A percentile compares a stretch with the other conserved stretches of the same genome.
phyloP scores from a whole-genome alignment of 1,140 invertebrate genomes.

The Schlechtendalia chinensis region DNA sequence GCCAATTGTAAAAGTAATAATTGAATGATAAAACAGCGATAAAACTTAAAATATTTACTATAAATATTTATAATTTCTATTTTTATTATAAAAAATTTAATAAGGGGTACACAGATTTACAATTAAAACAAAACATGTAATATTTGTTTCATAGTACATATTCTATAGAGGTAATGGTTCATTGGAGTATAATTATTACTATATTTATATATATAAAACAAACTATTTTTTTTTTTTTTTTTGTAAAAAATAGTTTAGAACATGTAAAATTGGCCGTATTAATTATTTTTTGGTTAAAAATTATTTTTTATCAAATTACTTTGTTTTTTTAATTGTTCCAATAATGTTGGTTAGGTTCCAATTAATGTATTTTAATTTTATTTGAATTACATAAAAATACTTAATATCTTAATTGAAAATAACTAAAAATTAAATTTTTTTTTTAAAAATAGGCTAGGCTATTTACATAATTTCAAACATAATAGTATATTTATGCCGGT shows the following conservation, averaged over 20 bases:
- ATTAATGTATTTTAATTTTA: slow-evolving; percentile 25
- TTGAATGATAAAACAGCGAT: slow-evolving; percentile 28
- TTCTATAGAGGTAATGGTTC: slow-evolving; percentile 12
- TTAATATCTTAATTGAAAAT: slow-evolving; percentile 37
- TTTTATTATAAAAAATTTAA: slow-evolving; percentile 27
- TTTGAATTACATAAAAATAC: slow-evolving; percentile 42
- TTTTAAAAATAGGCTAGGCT: slow-evolving; percentile 38
- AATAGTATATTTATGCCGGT: slow-evolving; percentile 32
- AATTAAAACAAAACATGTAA: slow-evolving; percentile 16
- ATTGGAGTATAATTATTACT: background rate
- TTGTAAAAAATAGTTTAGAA: slow-evolving; percentile 14
- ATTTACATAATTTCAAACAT: slow-evolving; percentile 44
- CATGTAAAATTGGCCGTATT: slow-evolving; percentile 29
- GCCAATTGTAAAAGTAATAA: slow-evolving; percentile 1
- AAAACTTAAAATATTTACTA: slow-evolving; percentile 25
- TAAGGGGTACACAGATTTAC: slow-evolving; percentile 6
- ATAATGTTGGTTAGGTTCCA: slow-evolving; percentile 18
- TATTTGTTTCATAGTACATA: slow-evolving; percentile 15
- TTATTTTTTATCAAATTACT: slow-evolving; percentile 25
- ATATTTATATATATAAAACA: background rate
- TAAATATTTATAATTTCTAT: slow-evolving; percentile 26
- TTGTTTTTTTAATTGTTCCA: background rate
- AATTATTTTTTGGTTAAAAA: slow-evolving; percentile 10
- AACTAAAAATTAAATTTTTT: slow-evolving; percentile 4
- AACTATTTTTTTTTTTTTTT: slow-evolving; percentile 18